Conservation (phyloP, 2,113 vertebrate genomes). For the Strix uralensis region DNA sequence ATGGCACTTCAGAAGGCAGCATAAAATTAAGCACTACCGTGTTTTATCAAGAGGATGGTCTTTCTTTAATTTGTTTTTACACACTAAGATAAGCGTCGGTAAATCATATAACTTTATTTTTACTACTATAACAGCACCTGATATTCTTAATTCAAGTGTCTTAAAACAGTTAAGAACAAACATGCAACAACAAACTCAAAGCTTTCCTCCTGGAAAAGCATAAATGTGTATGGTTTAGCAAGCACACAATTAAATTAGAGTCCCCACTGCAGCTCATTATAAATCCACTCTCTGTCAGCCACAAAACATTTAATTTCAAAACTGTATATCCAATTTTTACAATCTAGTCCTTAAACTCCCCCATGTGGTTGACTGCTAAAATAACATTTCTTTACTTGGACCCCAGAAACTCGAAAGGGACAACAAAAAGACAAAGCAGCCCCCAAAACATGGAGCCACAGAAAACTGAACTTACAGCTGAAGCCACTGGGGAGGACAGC, state of each 20-base stretch:
- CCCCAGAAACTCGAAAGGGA: not conserved
- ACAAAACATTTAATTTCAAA: not conserved
- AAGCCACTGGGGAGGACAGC: not conserved
- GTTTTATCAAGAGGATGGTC: not conserved
- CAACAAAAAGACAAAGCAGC: not conserved
- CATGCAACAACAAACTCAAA: not conserved
- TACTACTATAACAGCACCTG: not conserved
- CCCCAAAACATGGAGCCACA: not conserved
- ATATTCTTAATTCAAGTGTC: not conserved
- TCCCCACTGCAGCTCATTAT: not conserved
- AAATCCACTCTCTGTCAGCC: not conserved
- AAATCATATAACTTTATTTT: not conserved
- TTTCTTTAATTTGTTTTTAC: not conserved
- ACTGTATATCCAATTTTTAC: not conserved
- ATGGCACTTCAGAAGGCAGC: not conserved
- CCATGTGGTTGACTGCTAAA: slow-evolving; percentile 11
- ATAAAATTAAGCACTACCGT: not conserved
- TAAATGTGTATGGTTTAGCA: not conserved
- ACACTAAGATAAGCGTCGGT: not conserved
- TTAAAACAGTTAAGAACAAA: not conserved
- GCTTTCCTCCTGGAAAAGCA: not conserved
- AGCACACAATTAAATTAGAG: not conserved
- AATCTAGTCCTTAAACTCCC: slow-evolving; percentile 24
- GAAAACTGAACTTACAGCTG: not conserved
- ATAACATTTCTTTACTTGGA: not conserved